Evolutionary conservation across 2,888 invertebrate genomes (phyloP).

Genomic region (Fragum sueziense): DNA sequence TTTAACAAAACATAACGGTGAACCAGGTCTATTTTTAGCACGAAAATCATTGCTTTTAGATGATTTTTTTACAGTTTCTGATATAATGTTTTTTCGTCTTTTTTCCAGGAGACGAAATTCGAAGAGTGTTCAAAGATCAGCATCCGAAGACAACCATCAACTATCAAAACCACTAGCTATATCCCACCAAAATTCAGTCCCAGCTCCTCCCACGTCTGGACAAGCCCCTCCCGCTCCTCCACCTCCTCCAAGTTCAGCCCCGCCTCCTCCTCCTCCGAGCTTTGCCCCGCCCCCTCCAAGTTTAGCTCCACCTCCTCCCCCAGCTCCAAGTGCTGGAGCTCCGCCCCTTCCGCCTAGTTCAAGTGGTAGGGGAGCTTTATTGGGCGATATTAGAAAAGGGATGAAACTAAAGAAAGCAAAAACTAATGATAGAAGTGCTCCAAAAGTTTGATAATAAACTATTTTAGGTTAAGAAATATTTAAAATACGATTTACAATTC

Average conservation of each 20-base stretch:
- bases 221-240: constrained; percentile 43
- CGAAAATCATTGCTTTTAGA: too few relatives aligned
- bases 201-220: neutral
- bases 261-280: constrained; percentile 41
- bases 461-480: too few relatives aligned
- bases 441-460: constrained; percentile 61
- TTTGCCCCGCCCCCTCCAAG: constrained; percentile 38
- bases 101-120: constrained; percentile 29
- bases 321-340: constrained; percentile 51
- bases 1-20: too few relatives aligned
- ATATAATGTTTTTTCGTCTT: neutral
- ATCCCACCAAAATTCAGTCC: neutral
- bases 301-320: constrained; percentile 36
- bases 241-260: constrained; percentile 39
- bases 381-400: constrained; percentile 70
- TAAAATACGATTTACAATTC: too few relatives aligned
- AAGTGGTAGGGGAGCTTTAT: constrained; percentile 64
- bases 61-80: too few relatives aligned
- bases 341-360: constrained; percentile 43
- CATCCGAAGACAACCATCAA: constrained; percentile 19
- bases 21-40: too few relatives aligned
- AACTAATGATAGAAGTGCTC: constrained; percentile 73
- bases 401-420: constrained; percentile 68
- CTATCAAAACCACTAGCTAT: constrained; percentile 1
- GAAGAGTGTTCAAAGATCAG: neutral